Base-by-base conservation (phyloP, 2,797 vertebrate species). In the Lycodopsis pacificus region DNA sequence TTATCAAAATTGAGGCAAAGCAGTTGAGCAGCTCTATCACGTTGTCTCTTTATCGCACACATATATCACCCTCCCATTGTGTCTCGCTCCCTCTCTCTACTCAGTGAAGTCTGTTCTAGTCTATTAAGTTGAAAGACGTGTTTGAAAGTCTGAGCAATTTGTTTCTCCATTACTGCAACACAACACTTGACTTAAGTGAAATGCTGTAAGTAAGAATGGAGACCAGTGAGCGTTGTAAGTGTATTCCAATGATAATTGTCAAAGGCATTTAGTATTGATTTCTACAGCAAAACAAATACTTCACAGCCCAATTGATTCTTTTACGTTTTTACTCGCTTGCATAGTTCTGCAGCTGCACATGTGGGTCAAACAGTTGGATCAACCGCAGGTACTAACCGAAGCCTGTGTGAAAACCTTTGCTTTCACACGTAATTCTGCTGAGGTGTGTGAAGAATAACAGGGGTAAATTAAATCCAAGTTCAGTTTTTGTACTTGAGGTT, bases 211-310 rank as follows among this genome's bases (percentile, higher is more conserved):
- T 82, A 77, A 83, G 77, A 79, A 65, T 42, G 56, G 63, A 38
- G 63, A 59, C 34, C 51, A 57, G 68, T 76, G 15, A 82, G 61
- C 44, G 75, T 83, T 83, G 81, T 88, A 89, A 90, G 85, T 88
- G 85, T 84, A 83, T 84, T 89, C 69, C 77, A 84, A 79, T 86
- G 87, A 89, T 91, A 91, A 89, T 76, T 10, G 61, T 69, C 53
- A 78, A 77, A 83, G 27, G 61, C 68, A 75, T 84, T 86, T 86
- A 53, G 65, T 89, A 92, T 94, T 90, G 91, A 93, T 93, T 91
- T 87, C 72, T 74, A 67, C 68, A 83, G 73, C 73, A 69, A 81
- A 81, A 65, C 63, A 80, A 75, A 83, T 86, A 77, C 81, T 83
- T 89, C 79, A 84, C 67, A 73, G 79, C 62, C 77, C 77, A 81